Evolutionary conservation across 2,888 invertebrate genomes (phyloP), one percentile per base, ranked within the genome.

Genomic region (Euzophera pinguis): DNA sequence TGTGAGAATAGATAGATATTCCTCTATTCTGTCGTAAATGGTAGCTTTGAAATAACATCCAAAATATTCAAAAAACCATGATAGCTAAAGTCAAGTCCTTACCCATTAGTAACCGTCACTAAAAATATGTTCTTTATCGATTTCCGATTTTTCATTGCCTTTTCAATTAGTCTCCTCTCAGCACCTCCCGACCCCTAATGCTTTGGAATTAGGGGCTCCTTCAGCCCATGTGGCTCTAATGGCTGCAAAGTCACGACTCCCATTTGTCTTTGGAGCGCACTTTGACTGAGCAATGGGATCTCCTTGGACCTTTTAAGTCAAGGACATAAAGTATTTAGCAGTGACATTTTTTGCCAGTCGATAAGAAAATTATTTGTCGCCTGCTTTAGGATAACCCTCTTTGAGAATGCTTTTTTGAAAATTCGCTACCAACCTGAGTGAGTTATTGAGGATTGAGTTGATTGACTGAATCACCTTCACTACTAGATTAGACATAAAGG

Each of bases 181-280:
- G 0, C 14, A 6, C 34, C 10, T 47, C 45, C 47, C 16, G 8
- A 10, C 41, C 10, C 47, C 16, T 47, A 32, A 34, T 10, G 9
- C 48, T 29, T 32, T 22, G 22, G 5, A 22, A 22, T 22, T 22
- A 22, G 22, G 22, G 22, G 22, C 22, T 22, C 22, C 5, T 43
- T 32, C 37, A 9, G n/a, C 10, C 34, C 17, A 43, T 17, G 22
- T 17, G 47, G 42, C 29, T 8, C 7, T 29, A 22, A 29, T 12
- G 43, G 12, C 29, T 51, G 35, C 41, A 49, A 54, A 59, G 61
- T 59, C 60, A 58, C 57, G 62, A 47, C 55, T 53, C 45, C 54
- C 67, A 68, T 72, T 71, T 65, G 63, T 67, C 64, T 64, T 63
- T 50, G 38, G 53, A 57, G 58, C 59, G 57, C 60, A 60, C 58